Evolutionary conservation across 1,140 invertebrate genomes (phyloP).

Genomic region (Sycophaga agraensis): DNA sequence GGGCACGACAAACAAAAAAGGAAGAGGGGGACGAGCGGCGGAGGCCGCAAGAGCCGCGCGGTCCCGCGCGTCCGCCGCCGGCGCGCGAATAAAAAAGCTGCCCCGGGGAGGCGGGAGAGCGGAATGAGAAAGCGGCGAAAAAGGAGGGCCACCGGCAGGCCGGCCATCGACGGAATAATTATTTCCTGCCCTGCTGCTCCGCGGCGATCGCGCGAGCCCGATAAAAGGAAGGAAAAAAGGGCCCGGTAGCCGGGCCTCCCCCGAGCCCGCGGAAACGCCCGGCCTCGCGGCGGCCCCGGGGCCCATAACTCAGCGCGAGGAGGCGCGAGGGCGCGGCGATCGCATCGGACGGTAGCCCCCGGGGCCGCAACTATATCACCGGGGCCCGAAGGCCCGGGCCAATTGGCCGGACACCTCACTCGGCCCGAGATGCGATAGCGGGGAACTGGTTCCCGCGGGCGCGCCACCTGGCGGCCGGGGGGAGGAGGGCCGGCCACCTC

Average conservation of each 20-base stretch:
- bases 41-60: too few relatives aligned
- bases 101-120: too few relatives aligned
- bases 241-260: constrained; percentile 32
- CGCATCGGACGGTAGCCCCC: constrained; percentile 42
- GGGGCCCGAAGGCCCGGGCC: too few relatives aligned
- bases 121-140: not conserved
- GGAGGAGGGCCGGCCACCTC: too few relatives aligned
- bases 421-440: not conserved
- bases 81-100: constrained; percentile 9
- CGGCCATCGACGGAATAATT: constrained; percentile 31
- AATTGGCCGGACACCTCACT: constrained; percentile 25
- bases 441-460: constrained; percentile 11
- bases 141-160: constrained; percentile 12
- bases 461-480: too few relatives aligned
- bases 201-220: constrained; percentile 38
- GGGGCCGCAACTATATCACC: constrained; percentile 38
- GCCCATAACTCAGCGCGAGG: constrained; percentile 9
- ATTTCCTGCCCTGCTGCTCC: constrained; percentile 33
- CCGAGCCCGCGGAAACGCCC: constrained; percentile 40
- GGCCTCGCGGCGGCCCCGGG: not conserved
- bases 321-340: constrained; percentile 34
- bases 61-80: not conserved
- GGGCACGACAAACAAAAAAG: too few relatives aligned
- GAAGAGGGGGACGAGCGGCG: not conserved
- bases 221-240: constrained; percentile 35